These are phyloP conservation scores for Apistogramma diplotaenia DNA, from an alignment of 2,113 vertebrate species.

Conservation along the genomic window DNA sequence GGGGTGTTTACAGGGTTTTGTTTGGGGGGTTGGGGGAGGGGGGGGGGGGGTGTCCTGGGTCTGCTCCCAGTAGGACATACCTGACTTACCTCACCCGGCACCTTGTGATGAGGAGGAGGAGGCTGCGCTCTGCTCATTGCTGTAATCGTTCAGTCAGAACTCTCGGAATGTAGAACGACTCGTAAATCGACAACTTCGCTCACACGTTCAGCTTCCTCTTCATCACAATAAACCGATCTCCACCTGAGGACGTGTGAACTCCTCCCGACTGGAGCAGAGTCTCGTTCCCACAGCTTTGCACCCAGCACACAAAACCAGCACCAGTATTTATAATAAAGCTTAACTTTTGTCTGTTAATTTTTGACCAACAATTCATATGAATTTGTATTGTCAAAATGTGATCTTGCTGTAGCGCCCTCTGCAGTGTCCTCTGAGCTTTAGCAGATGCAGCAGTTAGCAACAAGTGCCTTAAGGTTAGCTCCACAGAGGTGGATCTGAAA, in stretches of 20 bases:
- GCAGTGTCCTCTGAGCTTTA: not conserved
- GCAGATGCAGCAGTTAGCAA: not conserved
- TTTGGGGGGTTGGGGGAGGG: too few relatives aligned
- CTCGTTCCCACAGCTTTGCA: too few relatives aligned
- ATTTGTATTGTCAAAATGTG: not conserved
- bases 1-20: too few relatives aligned
- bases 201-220: not conserved
- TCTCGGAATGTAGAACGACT: not conserved
- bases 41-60: not conserved
- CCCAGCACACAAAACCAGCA: too few relatives aligned
- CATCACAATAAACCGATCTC: not conserved
- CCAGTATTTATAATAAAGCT: not conserved
- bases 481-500: not conserved
- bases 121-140: not conserved
- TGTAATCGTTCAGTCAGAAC: not conserved
- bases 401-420: fast-evolving
- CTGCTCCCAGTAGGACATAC: not conserved
- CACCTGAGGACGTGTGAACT: too few relatives aligned
- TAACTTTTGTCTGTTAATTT: not conserved
- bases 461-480: not conserved
- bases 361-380: not conserved
- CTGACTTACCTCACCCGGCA: not conserved
- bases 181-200: not conserved
- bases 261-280: too few relatives aligned
- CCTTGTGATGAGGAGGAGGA: not conserved